Percentiles rank a stretch among this genome's conserved stretches.
phyloP scores from a whole-genome alignment of 2,888 invertebrate genomes.

The Synanthedon tipuliformis region DNA sequence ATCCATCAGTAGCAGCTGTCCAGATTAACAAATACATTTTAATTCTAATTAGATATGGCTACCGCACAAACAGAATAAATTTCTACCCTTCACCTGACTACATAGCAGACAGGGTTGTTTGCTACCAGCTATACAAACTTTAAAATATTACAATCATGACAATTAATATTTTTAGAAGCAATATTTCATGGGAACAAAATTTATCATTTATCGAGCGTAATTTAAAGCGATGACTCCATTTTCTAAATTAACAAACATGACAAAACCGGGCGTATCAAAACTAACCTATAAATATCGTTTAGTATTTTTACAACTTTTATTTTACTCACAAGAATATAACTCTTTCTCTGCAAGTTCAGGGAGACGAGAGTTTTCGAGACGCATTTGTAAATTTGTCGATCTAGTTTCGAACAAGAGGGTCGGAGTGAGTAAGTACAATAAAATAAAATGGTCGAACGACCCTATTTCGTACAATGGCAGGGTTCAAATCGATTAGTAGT shows the following conservation, averaged over 20 bases:
- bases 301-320: background rate
- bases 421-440: constrained; percentile 55
- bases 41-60: too few species aligned
- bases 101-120: too few species aligned
- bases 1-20: too few species aligned
- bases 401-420: constrained; percentile 19
- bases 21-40: too few species aligned
- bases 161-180: background rate
- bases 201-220: constrained; percentile 17
- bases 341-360: constrained; percentile 1
- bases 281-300: background rate
- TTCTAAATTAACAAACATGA: constrained; percentile 46
- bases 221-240: constrained; percentile 31
- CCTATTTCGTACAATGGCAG: constrained; percentile 44
- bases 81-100: too few species aligned
- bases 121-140: too few species aligned
- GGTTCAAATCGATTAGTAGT: constrained; percentile 64
- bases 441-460: constrained; percentile 60
- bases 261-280: constrained; percentile 28
- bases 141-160: too few species aligned
- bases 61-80: too few species aligned
- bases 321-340: background rate
- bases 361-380: constrained; percentile 2
- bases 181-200: constrained; percentile 31
- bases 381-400: constrained; percentile 10